Percentiles rank a stretch among this genome's conserved stretches.
Conservation (phyloP, 2,797 vertebrate species). For the Tokudaia muenninki region DNA sequence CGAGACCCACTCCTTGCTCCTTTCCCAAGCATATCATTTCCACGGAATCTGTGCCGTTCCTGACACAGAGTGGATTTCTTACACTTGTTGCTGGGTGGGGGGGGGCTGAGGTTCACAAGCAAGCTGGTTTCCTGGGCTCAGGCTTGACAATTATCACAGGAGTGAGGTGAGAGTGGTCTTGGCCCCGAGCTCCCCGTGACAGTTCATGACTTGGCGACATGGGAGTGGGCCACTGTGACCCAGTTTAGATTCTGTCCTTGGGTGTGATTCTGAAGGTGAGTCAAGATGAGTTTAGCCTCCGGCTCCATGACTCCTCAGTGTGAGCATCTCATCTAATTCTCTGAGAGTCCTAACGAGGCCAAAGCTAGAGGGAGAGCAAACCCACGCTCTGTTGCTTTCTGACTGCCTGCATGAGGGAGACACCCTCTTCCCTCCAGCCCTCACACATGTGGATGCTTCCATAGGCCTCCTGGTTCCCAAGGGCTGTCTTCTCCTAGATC, state of each 20-base stretch:
- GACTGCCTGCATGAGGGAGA: not conserved
- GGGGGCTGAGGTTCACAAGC: accelerated
- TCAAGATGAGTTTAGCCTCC: not conserved
- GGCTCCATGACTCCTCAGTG: not conserved
- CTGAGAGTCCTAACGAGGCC: not conserved
- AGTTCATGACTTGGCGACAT: accelerated
- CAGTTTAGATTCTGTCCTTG: too few species aligned
- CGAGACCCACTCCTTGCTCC: not conserved
- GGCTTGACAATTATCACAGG: accelerated
- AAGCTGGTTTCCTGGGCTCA: not conserved
- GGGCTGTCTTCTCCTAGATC: not conserved
- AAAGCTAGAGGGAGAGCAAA: not conserved
- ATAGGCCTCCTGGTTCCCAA: not conserved
- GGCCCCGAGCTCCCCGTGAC: not conserved
- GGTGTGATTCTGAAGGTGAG: not conserved
- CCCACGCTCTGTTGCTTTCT: not conserved
- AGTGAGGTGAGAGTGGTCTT: not conserved
- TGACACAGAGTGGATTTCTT: not conserved
- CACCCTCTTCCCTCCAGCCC: not conserved
- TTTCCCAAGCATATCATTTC: not conserved
- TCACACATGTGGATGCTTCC: too few species aligned
- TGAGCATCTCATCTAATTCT: not conserved
- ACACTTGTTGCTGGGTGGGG: not conserved
- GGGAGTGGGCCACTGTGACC: not conserved
- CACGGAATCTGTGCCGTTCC: not conserved